phyloP scores from a whole-genome alignment of 2,888 invertebrate genomes.

The Podabrus alpinus region DNA sequence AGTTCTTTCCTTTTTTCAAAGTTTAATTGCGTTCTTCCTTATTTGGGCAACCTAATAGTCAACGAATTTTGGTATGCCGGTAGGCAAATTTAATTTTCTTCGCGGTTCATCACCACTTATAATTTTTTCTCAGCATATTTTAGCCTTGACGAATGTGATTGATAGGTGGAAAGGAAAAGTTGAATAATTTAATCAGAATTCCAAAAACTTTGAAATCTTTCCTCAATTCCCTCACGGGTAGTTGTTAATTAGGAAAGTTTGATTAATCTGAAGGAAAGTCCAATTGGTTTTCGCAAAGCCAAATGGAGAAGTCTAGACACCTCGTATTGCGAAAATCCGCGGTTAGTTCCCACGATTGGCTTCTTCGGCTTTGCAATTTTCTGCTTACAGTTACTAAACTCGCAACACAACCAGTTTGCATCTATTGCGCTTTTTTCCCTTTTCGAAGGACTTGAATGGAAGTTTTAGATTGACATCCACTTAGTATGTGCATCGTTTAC shows the following conservation, averaged over 20 bases:
- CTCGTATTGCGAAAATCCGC: constrained; percentile 32
- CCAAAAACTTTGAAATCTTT: not conserved
- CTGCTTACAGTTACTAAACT: constrained; percentile 18
- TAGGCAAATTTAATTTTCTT: not conserved
- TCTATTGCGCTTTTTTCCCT: constrained; percentile 22
- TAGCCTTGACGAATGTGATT: not conserved
- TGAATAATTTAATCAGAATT: not conserved
- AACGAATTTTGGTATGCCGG: not conserved
- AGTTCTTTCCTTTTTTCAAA: constrained; percentile 4
- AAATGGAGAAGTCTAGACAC: constrained; percentile 33
- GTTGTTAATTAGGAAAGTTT: not conserved
- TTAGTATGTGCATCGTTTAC: constrained; percentile 38
- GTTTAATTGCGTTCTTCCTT: constrained; percentile 18
- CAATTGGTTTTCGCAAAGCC: constrained; percentile 11
- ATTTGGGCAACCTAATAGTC: not conserved
- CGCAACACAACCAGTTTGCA: constrained; percentile 24
- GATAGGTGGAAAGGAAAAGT: not conserved
- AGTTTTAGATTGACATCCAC: constrained; percentile 30
- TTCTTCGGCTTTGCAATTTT: constrained; percentile 14
- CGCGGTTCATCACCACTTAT: not conserved
- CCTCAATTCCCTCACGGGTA: not conserved
- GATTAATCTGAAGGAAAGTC: not conserved
- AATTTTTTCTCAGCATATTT: not conserved
- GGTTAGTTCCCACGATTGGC: constrained; percentile 24
- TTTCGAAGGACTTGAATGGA: constrained; percentile 27